Evolutionary conservation across 2,113 vertebrate species (phyloP).

Genomic region (Cynopterus brachyotis): DNA sequence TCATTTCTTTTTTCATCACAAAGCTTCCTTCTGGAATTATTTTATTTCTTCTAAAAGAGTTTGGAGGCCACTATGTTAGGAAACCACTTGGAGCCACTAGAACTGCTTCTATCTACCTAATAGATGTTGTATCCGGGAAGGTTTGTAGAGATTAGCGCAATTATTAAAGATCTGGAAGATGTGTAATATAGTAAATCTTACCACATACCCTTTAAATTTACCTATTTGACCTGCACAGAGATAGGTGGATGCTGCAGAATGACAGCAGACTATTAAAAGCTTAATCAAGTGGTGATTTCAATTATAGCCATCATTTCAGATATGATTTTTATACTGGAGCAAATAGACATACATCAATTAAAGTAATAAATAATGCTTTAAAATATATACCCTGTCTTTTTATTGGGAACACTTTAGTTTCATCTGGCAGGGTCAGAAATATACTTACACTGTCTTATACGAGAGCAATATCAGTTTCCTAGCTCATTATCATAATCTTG

Average conservation of each 20-base stretch:
- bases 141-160: neutral
- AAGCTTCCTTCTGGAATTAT: neutral
- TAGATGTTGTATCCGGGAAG: neutral
- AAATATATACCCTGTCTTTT: neutral
- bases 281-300: neutral
- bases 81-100: neutral
- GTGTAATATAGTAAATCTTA: neutral
- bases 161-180: neutral
- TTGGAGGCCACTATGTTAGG: neutral
- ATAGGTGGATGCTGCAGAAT: neutral
- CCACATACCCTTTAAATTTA: neutral
- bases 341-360: neutral
- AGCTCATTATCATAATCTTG: neutral
- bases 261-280: neutral
- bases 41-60: neutral
- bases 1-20: neutral
- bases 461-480: neutral
- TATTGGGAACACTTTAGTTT: neutral
- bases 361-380: neutral
- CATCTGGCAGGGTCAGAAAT: neutral
- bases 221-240: neutral
- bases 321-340: neutral
- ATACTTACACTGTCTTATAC: neutral
- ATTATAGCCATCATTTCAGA: neutral
- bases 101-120: neutral